phyloP scores from a whole-genome alignment of 2,888 invertebrate species.

The Diplolepis rosae region DNA sequence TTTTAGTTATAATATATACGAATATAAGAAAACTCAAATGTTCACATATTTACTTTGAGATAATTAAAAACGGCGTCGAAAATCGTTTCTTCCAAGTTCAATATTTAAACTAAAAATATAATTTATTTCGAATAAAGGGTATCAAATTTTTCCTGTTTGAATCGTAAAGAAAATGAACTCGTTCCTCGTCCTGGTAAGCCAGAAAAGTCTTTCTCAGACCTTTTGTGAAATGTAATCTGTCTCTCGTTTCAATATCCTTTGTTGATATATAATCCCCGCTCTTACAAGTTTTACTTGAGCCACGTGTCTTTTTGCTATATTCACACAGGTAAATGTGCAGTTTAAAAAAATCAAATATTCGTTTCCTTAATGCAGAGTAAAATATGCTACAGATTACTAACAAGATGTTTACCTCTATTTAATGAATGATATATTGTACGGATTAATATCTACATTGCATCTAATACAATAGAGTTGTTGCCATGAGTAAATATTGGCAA shows the following conservation, averaged over 20 bases:
- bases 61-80: background rate
- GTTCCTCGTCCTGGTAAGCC: background rate
- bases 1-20: background rate
- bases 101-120: background rate
- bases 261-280: constrained; percentile 22
- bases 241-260: constrained; percentile 29
- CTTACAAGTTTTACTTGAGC: constrained; percentile 1
- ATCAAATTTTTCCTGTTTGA: background rate
- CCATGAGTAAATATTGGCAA: too few relatives aligned
- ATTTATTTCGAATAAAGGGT: background rate
- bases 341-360: too few relatives aligned
- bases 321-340: background rate
- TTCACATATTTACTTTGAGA: background rate
- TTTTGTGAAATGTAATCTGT: constrained; percentile 27
- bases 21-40: background rate
- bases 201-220: constrained; percentile 5
- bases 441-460: too few relatives aligned
- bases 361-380: too few relatives aligned
- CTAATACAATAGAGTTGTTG: too few relatives aligned
- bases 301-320: background rate
- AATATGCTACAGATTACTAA: too few relatives aligned
- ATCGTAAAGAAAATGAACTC: background rate
- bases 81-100: background rate
- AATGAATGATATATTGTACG: too few relatives aligned
- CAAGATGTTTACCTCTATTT: too few relatives aligned